A percentile compares a stretch with the other conserved stretches of the same genome.
phyloP scores from a whole-genome alignment of 2,113 vertebrate genomes.

The Callipepla squamata region DNA sequence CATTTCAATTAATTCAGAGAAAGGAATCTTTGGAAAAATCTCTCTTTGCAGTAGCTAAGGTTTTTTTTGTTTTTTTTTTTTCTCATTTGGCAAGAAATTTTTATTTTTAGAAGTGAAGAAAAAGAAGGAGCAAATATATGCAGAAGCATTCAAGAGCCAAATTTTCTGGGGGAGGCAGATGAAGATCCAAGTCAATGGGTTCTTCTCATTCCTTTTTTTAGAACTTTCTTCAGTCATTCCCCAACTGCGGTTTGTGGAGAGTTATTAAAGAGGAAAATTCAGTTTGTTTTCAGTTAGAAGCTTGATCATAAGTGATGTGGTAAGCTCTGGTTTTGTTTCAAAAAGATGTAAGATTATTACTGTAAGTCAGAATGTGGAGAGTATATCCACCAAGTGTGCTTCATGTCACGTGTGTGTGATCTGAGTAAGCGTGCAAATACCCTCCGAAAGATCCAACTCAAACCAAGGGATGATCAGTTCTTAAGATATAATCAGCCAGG shows the following conservation, averaged over 20 bases:
- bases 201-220: not conserved
- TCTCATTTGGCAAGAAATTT: not conserved
- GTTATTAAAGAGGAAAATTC: not conserved
- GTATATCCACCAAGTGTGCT: not conserved
- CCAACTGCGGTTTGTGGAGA: not conserved
- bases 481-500: not conserved
- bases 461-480: not conserved
- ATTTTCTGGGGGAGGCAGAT: not conserved
- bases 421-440: not conserved
- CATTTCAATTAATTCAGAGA: not conserved
- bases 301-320: not conserved
- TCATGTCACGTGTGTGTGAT: not conserved
- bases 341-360: not conserved
- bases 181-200: not conserved
- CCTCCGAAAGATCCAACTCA: not conserved
- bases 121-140: slow-evolving; percentile 11
- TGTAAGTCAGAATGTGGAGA: accelerated
- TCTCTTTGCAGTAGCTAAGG: not conserved
- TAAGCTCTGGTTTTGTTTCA: not conserved
- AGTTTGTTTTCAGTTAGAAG: not conserved
- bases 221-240: not conserved
- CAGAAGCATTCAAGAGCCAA: not conserved
- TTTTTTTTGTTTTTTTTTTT: not conserved
- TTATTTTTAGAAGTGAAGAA: not conserved
- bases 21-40: not conserved